Percentiles rank a stretch among this genome's conserved stretches.
These are phyloP conservation scores for Glyphotaelius pellucidus DNA, from an alignment of 2,888 invertebrate genomes.

Conservation along the genomic window DNA sequence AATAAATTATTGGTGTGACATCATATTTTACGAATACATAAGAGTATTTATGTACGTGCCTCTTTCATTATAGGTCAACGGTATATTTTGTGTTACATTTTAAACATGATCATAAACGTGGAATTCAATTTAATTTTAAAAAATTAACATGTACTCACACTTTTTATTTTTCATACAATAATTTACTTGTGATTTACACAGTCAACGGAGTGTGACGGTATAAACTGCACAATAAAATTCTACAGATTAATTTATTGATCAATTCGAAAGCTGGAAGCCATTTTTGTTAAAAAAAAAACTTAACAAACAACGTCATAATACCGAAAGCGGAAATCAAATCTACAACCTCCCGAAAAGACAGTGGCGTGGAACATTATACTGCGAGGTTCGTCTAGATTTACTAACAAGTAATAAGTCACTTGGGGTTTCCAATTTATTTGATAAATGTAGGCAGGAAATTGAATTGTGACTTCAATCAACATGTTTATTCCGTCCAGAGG, in stretches of 20 bases:
- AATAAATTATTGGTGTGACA: background rate
- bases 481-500: background rate
- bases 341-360: too few relatives aligned
- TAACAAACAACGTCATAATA: background rate
- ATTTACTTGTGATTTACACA: too few relatives aligned
- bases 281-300: too few relatives aligned
- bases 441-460: background rate
- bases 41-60: too few relatives aligned
- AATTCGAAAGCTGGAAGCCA: background rate
- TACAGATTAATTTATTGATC: background rate
- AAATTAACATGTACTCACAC: too few relatives aligned
- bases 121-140: background rate
- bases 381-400: background rate
- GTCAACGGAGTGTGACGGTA: too few relatives aligned
- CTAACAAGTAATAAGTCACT: background rate
- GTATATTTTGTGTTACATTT: background rate
- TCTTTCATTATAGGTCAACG: background rate
- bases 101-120: background rate
- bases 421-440: background rate
- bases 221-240: background rate
- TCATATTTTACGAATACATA: background rate
- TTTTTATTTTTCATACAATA: too few relatives aligned
- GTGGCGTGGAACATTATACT: background rate
- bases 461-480: background rate
- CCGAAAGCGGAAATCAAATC: too few relatives aligned